Evolutionary conservation across 2,113 vertebrate species (phyloP), one percentile per base, ranked within the genome.

Genomic region (Otocyon megalotis): DNA sequence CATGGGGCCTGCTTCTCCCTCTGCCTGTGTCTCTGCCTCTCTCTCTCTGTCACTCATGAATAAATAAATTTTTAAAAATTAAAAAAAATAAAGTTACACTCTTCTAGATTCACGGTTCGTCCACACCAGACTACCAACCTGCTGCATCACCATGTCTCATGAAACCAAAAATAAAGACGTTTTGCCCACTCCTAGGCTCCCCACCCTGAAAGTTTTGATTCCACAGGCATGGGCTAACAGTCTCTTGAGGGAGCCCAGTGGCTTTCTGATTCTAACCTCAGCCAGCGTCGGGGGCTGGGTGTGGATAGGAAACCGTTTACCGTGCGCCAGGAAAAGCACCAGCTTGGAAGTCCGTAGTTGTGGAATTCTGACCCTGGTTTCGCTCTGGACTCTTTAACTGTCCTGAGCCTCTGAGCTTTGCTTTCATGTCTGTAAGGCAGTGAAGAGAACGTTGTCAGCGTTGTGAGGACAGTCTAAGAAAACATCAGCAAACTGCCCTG

Each of bases 311-410:
- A 96, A 79, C 58, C 16, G 35, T 88, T 94, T 93, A 58, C 53
- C 37, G 8, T n/a, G 6, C 62, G 26, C 76, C 20, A 53, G 54
- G 82, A 94, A 56, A 58, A 94, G 17, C 15, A 88, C 32, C 88
- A 20, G 81, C 69, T 56, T 89, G 20, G 81, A 94, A 50, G 30
- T 83, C 20, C 20, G 17, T 72, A 74, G 35, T 83, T 96, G 62
- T 65, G 37, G 35, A 93, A 82, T 93, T 90, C 30, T 54, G 63
- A 67, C 83, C 77, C 67, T 83, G 60, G 8, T 94, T 94, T 93
- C 93, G 12, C 32, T 92, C 0, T 37, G 88, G 20, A 54, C 26
- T 84, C 16, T 58, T 58, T 54, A 22, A 35, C 13, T 88, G 43
- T 20, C 22, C 60, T 87, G 62, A 37, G 62, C 82, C 30, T 88